Conservation (phyloP, 1,140 invertebrate genomes). For the Tribolium madens region DNA sequence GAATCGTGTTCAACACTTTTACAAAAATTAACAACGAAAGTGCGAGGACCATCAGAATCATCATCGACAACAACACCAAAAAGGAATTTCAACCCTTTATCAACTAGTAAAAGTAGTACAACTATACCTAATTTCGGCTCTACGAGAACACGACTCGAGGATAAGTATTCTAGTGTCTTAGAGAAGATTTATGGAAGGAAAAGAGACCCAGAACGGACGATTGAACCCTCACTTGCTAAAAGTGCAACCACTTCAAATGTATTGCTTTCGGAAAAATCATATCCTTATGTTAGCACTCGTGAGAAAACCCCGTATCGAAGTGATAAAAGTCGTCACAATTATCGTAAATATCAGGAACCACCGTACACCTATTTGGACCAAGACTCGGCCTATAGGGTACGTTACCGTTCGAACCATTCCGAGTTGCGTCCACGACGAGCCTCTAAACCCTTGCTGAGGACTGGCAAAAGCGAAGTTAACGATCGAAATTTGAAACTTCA, state of each 20-base stretch:
- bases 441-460: slow-evolving; percentile 64
- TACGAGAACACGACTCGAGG: slow-evolving; percentile 76
- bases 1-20: slow-evolving; percentile 87
- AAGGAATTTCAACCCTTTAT: slow-evolving; percentile 45
- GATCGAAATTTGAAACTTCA: slow-evolving; percentile 66
- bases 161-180: slow-evolving; percentile 80
- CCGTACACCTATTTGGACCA: slow-evolving; percentile 60
- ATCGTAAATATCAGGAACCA: slow-evolving; percentile 58
- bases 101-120: slow-evolving; percentile 66
- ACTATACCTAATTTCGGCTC: slow-evolving; percentile 61
- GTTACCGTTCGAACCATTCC: slow-evolving; percentile 63
- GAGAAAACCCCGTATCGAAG: slow-evolving; percentile 73
- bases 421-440: slow-evolving; percentile 64
- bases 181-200: slow-evolving; percentile 75
- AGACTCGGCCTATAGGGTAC: slow-evolving; percentile 59
- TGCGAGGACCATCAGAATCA: slow-evolving; percentile 74
- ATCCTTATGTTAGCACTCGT: slow-evolving; percentile 70
- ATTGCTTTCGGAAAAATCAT: slow-evolving; percentile 76
- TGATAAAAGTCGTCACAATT: slow-evolving; percentile 55
- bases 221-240: slow-evolving; percentile 72
- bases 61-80: slow-evolving; percentile 60
- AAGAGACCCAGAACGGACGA: slow-evolving; percentile 74
- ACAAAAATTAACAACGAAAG: slow-evolving; percentile 78
- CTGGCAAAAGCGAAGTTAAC: slow-evolving; percentile 68
- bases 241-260: slow-evolving; percentile 72